Base-by-base conservation (phyloP, 2,888 invertebrate species). In the Syrista parreyssii region DNA sequence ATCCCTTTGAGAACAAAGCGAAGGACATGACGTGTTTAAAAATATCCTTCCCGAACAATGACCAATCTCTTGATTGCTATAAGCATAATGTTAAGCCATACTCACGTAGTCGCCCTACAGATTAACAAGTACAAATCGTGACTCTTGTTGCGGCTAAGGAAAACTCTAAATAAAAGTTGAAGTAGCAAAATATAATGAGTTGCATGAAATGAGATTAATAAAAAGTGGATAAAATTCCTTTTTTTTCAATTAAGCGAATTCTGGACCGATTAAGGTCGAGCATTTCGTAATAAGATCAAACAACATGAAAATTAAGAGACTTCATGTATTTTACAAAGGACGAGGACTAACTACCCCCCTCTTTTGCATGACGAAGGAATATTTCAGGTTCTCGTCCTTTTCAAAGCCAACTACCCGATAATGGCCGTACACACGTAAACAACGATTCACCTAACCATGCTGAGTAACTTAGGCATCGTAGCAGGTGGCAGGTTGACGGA, bases 1-100 rank as follows among this genome's bases (percentile, higher is more conserved):
- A 88, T 87, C 87, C 83, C 86, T 78, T 75, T 76, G 81, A 33
- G 83, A 85, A 89, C 87, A 88, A 88, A 88, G 86, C 81, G 83
- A 32, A 71, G 71, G 23, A 23, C 9, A 55, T 9, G 55, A 23
- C 55, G 55, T 55, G 9, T 55, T 23, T 23, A 9, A 55, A 55
- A 55, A 55, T 55, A 55, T 23, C 1, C 23, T 55, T 23, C 23
- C 87, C 86, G 87, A 87, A 88, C 87, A 88, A 86, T 88, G 85
- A 86, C 85, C 87, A 86, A 87, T 79, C 84, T 83, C 80, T 84
- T 85, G 84, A 87, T 86, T 86, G 84, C 85, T 82, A 81, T 81
- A 82, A 85, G 86, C 82, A 86, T 86, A 85, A 88, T 85, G 85
- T 84, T 85, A 82, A 84, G 2, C 23, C 55, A 9, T 55, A 23